Conservation (phyloP, 2,888 invertebrate genomes). For the Anodontia alba region DNA sequence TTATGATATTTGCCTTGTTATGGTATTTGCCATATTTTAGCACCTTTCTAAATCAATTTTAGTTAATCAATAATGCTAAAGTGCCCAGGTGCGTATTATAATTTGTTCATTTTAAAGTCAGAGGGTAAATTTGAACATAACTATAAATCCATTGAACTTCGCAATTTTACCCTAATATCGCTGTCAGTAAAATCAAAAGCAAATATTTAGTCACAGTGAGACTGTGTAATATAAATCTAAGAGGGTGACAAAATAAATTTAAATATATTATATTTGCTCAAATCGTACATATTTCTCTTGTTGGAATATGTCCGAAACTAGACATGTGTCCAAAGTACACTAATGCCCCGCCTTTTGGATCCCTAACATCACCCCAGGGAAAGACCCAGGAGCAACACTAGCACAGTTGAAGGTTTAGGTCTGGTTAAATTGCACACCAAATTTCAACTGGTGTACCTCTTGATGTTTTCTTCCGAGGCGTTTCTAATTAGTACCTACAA, state of each 20-base stretch:
- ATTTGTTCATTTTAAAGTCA: slow-evolving; percentile 11
- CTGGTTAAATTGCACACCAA: too few species aligned
- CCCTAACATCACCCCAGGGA: too few species aligned
- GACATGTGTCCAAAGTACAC: too few species aligned
- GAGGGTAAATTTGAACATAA: background rate
- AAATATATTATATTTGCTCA: background rate
- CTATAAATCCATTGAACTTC: background rate
- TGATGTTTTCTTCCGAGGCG: too few species aligned
- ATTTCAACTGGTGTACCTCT: too few species aligned
- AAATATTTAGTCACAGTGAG: slow-evolving; percentile 10
- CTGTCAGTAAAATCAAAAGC: background rate
- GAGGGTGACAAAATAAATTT: background rate
- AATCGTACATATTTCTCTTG: background rate
- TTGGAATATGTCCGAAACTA: background rate
- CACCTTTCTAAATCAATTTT: too few species aligned
- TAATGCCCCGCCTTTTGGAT: too few species aligned
- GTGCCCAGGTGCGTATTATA: slow-evolving; percentile 8
- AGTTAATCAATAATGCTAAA: background rate
- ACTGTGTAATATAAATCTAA: background rate
- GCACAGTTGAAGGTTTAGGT: too few species aligned
- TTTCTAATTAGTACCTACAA: too few species aligned
- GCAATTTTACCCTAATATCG: background rate
- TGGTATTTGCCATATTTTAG: too few species aligned
- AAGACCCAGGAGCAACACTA: too few species aligned
- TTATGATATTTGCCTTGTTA: too few species aligned